phyloP scores from a whole-genome alignment of 2,797 vertebrate species.

The Staurois parvus region DNA sequence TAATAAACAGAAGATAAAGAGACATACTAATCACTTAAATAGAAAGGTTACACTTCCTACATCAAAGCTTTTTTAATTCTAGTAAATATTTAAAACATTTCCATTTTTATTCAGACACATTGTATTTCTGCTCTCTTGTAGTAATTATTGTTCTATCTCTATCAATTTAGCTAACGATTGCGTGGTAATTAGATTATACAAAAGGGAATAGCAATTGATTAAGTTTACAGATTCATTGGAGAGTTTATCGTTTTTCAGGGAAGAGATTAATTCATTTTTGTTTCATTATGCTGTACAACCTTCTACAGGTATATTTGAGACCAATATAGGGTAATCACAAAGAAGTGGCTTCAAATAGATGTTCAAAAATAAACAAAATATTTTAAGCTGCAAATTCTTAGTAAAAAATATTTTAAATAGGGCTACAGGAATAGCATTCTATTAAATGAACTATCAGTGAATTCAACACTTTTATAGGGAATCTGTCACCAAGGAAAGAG shows the following conservation, averaged over 20 bases:
- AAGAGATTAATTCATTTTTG: constrained; percentile 3
- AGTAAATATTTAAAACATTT: constrained; percentile 19
- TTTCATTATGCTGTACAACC: not conserved
- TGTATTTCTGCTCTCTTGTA: constrained; percentile 31
- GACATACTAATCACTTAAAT: constrained; percentile 34
- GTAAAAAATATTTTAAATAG: no score
- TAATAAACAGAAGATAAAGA: constrained; percentile 1
- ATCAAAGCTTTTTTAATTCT: constrained; percentile 15
- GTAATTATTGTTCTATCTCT: constrained; percentile 48
- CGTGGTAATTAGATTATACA: constrained; percentile 33
- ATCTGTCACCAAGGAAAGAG: no score
- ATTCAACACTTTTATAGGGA: no score
- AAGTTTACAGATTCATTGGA: constrained; percentile 13
- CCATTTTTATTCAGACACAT: not conserved
- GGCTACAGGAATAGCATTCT: no score
- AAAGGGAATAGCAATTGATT: constrained; percentile 45
- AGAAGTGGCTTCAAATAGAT: no score
- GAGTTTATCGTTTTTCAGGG: constrained; percentile 2
- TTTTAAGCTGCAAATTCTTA: no score
- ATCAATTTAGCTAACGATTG: constrained; percentile 38
- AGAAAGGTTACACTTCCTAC: constrained; percentile 8
- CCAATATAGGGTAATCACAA: no score
- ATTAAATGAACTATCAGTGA: no score
- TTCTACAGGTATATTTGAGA: not conserved
- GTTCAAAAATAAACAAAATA: no score